Evolutionary conservation across 1,140 invertebrate genomes (phyloP).

Genomic region (Arctopsyche grandis): DNA sequence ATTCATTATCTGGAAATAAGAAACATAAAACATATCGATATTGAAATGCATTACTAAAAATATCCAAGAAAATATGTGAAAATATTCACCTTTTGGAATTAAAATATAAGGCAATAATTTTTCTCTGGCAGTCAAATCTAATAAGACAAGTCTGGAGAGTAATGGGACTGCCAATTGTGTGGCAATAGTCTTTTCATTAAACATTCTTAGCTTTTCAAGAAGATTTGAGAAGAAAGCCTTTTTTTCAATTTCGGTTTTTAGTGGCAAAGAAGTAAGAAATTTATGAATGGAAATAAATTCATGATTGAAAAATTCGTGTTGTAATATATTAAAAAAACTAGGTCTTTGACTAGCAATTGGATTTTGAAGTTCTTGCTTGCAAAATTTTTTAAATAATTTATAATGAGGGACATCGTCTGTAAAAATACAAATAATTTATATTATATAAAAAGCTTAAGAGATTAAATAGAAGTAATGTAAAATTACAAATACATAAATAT

Average conservation of each 20-base stretch:
- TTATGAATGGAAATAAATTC: constrained; percentile 84
- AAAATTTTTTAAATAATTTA: constrained; percentile 74
- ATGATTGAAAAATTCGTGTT: constrained; percentile 82
- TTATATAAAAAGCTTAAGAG: not conserved
- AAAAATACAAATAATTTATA: constrained; percentile 55
- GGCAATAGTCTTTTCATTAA: constrained; percentile 81
- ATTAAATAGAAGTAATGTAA: constrained; percentile 1
- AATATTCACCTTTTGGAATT: constrained; percentile 26
- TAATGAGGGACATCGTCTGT: constrained; percentile 75
- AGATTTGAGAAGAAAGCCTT: constrained; percentile 79
- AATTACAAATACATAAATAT: constrained; percentile 20
- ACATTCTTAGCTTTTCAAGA: constrained; percentile 71
- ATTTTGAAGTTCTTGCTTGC: constrained; percentile 72
- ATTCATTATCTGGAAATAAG: constrained; percentile 20
- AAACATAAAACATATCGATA: not conserved
- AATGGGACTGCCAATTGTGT: constrained; percentile 79
- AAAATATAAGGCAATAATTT: constrained; percentile 77
- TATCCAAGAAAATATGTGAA: not conserved
- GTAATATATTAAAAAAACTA: constrained; percentile 70
- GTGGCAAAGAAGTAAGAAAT: constrained; percentile 81
- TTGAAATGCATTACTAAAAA: not conserved
- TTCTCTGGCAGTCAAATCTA: constrained; percentile 80
- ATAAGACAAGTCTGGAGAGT: constrained; percentile 82
- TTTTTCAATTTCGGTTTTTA: constrained; percentile 81
- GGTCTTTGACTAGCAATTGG: constrained; percentile 69